Percentiles rank a stretch among this genome's conserved stretches.
Evolutionary conservation across 2,888 invertebrate genomes (phyloP).

Genomic region (Stenichneumon culpator): DNA sequence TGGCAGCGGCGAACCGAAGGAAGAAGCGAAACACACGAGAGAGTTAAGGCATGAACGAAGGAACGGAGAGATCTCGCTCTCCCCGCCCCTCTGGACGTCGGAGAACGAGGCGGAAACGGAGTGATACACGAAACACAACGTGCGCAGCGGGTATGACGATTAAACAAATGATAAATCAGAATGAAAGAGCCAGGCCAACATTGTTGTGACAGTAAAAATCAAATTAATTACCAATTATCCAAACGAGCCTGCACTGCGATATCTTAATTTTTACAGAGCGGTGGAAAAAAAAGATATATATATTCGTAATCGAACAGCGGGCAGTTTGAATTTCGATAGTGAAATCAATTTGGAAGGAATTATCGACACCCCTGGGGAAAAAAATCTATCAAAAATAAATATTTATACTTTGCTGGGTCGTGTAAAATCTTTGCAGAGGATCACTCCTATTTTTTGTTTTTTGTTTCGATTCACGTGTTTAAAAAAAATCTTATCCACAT

Average conservation of each 20-base stretch:
- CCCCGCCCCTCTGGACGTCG: slow-evolving; percentile 17
- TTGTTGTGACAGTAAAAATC: slow-evolving; percentile 9
- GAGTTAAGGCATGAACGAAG: slow-evolving; percentile 36
- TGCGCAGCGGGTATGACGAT: slow-evolving; percentile 39
- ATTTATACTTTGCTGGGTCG: not conserved
- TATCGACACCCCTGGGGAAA: not conserved
- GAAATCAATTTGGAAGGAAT: not conserved
- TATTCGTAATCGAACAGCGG: not conserved
- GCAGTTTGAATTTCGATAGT: not conserved
- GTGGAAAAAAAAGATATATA: not conserved
- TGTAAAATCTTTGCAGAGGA: not conserved
- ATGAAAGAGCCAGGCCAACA: not conserved
- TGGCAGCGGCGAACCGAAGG: slow-evolving; percentile 36
- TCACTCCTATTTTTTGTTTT: not conserved
- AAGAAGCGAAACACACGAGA: slow-evolving; percentile 35
- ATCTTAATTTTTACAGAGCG: not conserved
- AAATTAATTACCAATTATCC: slow-evolving; percentile 2
- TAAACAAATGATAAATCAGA: slow-evolving; percentile 16
- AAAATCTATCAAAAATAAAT: not conserved
- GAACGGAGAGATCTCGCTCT: slow-evolving; percentile 24
- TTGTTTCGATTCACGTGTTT: not conserved
- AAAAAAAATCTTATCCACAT: too few species aligned
- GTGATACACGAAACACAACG: slow-evolving; percentile 61
- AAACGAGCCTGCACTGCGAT: not conserved
- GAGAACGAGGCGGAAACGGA: slow-evolving; percentile 58